Conservation (phyloP, 2,888 invertebrate species). For the Athetis lepigone region DNA sequence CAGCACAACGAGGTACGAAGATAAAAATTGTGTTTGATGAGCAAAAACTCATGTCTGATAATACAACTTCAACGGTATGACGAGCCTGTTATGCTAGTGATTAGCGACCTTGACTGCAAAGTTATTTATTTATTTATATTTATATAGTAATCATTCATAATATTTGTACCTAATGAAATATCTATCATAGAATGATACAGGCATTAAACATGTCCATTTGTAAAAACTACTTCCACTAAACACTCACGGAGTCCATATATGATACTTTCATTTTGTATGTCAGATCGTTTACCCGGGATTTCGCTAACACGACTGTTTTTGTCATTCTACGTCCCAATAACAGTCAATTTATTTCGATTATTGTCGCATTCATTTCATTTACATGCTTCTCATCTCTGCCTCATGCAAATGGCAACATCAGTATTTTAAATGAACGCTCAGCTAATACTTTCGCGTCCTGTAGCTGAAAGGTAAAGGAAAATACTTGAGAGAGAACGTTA, state of each 20-base stretch:
- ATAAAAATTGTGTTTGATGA: conserved; percentile 13
- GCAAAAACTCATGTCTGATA: background rate
- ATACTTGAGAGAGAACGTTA: background rate
- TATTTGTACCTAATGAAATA: too few species aligned
- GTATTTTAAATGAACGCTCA: background rate
- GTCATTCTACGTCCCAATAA: conserved; percentile 27
- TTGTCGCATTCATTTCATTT: conserved; percentile 32
- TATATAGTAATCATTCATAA: too few species aligned
- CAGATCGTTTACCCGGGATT: conserved; percentile 30
- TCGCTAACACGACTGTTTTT: conserved; percentile 11
- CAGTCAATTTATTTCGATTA: conserved; percentile 42
- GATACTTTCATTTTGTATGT: conserved; percentile 20
- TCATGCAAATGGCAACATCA: background rate
- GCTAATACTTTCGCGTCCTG: background rate
- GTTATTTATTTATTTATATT: too few species aligned
- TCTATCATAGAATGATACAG: too few species aligned
- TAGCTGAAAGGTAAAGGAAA: background rate
- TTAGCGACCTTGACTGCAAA: too few species aligned
- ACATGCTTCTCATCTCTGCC: background rate
- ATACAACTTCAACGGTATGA: too few species aligned
- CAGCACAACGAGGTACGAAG: conserved; percentile 71
- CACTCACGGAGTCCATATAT: background rate
- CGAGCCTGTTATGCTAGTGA: too few species aligned
- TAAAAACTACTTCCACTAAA: background rate
- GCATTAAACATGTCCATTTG: too few species aligned